Percentiles rank a stretch among this genome's conserved stretches.
Evolutionary conservation across 2,888 invertebrate species (phyloP).

Genomic region (Platynereis dumerilii): DNA sequence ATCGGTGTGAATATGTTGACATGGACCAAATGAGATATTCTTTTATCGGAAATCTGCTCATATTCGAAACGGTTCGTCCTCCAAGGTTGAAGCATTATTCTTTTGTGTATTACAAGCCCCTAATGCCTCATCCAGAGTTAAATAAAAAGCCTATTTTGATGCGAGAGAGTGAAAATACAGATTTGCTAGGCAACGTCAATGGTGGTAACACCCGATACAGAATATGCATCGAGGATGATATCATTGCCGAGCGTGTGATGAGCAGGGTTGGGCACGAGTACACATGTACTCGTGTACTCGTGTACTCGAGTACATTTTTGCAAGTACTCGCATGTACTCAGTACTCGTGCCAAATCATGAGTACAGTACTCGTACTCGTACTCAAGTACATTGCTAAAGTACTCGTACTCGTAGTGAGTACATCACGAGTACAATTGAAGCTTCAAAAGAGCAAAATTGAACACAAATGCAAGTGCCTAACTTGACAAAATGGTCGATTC

Average conservation of each 20-base stretch:
- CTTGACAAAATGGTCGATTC: too few species aligned
- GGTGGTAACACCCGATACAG: conserved; percentile 24
- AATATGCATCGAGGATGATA: conserved; percentile 33
- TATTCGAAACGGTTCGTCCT: conserved; percentile 32
- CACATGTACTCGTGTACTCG: too few species aligned
- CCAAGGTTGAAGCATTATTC: conserved; percentile 32
- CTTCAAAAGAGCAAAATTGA: too few species aligned
- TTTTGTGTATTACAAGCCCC: conserved; percentile 32
- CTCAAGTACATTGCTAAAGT: too few species aligned
- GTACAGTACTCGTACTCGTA: too few species aligned
- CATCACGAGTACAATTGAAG: too few species aligned
- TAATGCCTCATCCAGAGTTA: conserved; percentile 6
- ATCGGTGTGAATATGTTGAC: conserved; percentile 28
- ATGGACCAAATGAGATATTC: conserved; percentile 19
- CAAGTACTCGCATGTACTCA: too few species aligned
- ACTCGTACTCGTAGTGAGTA: too few species aligned
- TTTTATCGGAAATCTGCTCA: conserved; percentile 27
- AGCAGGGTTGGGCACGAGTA: background rate
- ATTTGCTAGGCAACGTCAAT: conserved; percentile 29
- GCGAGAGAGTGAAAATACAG: conserved; percentile 26
- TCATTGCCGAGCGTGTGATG: conserved; percentile 25
- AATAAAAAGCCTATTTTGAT: conserved; percentile 26
- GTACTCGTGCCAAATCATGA: too few species aligned
- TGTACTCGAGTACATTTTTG: too few species aligned
- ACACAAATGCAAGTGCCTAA: too few species aligned